A percentile compares a stretch with the other conserved stretches of the same genome.
Conservation (phyloP, 2,797 vertebrate species). For the Enteromius anoplus region DNA sequence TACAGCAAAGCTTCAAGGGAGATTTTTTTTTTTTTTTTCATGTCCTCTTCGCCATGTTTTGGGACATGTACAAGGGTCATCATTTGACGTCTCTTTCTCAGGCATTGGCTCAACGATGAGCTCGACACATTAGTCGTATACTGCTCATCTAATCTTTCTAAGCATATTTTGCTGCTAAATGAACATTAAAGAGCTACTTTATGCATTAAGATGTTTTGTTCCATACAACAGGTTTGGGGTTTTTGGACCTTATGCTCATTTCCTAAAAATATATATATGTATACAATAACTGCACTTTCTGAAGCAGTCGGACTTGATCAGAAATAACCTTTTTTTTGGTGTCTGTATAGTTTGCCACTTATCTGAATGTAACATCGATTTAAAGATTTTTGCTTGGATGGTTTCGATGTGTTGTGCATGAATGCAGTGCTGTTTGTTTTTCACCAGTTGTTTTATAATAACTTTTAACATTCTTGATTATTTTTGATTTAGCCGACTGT, state of each 20-base stretch:
- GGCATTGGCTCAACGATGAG: not conserved
- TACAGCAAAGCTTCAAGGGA: not conserved
- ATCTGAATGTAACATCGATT: slow-evolving; percentile 26
- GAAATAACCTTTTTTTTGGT: not conserved
- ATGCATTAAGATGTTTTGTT: not conserved
- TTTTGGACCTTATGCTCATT: not conserved
- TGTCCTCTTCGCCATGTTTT: not conserved
- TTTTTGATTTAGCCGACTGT: not conserved
- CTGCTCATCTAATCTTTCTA: not conserved
- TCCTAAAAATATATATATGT: not conserved
- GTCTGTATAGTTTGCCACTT: slow-evolving; percentile 4
- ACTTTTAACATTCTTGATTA: not conserved
- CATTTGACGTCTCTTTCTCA: not conserved
- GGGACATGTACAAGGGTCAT: not conserved
- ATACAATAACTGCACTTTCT: slow-evolving; percentile 9
- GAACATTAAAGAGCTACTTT: not conserved
- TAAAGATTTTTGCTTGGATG: not conserved
- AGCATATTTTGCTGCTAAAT: not conserved
- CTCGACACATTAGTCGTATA: not conserved
- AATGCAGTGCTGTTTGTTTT: not conserved
- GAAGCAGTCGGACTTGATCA: not conserved
- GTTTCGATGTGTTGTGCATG: not conserved
- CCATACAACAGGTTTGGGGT: not conserved
- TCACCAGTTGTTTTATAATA: slow-evolving; percentile 25
- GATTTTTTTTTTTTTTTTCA: not conserved